Base-by-base conservation (phyloP, 2,113 vertebrate genomes). In the Eonycteris spelaea region DNA sequence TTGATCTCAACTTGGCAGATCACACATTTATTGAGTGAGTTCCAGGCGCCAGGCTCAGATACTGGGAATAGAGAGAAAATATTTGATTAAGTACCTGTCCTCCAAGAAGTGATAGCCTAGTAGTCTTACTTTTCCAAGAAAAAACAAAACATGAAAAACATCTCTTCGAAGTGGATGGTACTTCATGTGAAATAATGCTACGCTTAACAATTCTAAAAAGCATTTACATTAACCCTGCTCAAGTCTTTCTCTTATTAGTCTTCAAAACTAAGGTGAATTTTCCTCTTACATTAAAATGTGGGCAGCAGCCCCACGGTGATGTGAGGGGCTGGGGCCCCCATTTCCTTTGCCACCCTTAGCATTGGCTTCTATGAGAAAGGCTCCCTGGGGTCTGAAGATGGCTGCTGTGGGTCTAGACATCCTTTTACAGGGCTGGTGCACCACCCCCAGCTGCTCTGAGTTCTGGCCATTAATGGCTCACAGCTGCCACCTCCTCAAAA, bases 191-290 rank as follows among this genome's bases (percentile, higher is more conserved):
- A 90, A 61, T 74, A 43, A 74, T 74, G 57, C 68, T 86, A 77
- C 45, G 22, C 45, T 92, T 91, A 78, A 78, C 15, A 78, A 30
- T 74, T 93, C 30, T n/a, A 84, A 96, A 90, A 40, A 78, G 1
- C 14, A 92, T 55, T 86, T 83, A 48, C 15, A 61, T 86, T 73
- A 55, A 71, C 59, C 61, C 55, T 71, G 15, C 70, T 90, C 55
- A 75, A 51, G 14, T 70, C 24, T 59, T 33, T 82, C 28, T 91
- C 22, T 74, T 51, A 63, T 57, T 43, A 65, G 55, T 57, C 92
- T 95, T 68, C 67, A 86, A 90, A 91, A 59, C 55, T 51, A 16
- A 43, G 61, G 10, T 91, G 45, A 89, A 92, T 65, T 97, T 75
- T 88, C 45, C 59, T 73, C 45, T 92, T 35, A 82, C 61, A 68